Conservation (phyloP, 2,113 vertebrate genomes). For the Pachyramphus minor region DNA sequence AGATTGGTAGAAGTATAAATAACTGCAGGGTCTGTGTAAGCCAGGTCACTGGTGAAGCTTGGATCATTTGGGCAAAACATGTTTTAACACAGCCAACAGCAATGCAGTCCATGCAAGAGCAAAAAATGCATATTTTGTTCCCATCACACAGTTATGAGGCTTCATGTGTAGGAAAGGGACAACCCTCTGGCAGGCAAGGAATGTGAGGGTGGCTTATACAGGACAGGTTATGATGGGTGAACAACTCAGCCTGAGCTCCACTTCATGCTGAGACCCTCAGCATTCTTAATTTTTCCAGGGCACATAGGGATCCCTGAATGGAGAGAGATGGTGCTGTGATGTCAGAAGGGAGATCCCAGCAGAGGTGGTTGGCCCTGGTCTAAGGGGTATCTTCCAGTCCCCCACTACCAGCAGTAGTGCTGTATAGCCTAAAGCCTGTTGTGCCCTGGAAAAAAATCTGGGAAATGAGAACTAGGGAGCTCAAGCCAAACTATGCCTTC, state of each 20-base stretch:
- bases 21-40: neutral
- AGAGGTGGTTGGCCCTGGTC: neutral
- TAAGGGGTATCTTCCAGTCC: neutral
- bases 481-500: neutral
- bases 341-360: neutral
- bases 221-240: neutral
- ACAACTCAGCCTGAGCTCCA: neutral
- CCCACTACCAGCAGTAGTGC: neutral
- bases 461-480: neutral
- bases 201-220: neutral
- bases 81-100: neutral
- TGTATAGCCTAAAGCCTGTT: neutral
- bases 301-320: accelerated
- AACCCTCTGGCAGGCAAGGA: neutral
- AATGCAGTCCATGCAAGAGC: neutral
- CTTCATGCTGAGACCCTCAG: neutral
- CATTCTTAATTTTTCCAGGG: neutral
- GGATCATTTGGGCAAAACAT: neutral
- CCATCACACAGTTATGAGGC: neutral
- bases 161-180: neutral
- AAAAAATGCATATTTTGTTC: neutral
- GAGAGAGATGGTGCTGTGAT: neutral
- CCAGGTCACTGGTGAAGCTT: neutral
- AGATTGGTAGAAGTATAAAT: slow-evolving; percentile 16
- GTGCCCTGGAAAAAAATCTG: neutral